Conservation (phyloP, 2,113 vertebrate genomes). For the pig (Sus scrofa) region T2T-Sscrofa CM000814.6:12477001-12477500, state of each 20-base stretch:
- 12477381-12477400: constrained; percentile 62
- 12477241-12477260: background rate
- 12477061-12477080: background rate
- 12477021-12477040: background rate
- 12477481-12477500: constrained; percentile 7
- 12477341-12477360: constrained; percentile 63
- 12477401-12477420: background rate
- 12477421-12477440: constrained; percentile 64
- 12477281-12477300: background rate
- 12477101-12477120: background rate
- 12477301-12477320: background rate
- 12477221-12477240: background rate
- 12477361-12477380: background rate
- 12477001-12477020: background rate
- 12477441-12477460: constrained; percentile 44
- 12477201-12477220: background rate
- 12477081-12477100: background rate
- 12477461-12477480: background rate
- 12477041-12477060: background rate
- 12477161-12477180: background rate
- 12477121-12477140: background rate
- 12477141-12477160: background rate
- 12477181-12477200: background rate
- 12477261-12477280: background rate
- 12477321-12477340: background rate